phyloP scores from a whole-genome alignment of 2,888 invertebrate genomes.

The Pharmacophagus antenor region DNA sequence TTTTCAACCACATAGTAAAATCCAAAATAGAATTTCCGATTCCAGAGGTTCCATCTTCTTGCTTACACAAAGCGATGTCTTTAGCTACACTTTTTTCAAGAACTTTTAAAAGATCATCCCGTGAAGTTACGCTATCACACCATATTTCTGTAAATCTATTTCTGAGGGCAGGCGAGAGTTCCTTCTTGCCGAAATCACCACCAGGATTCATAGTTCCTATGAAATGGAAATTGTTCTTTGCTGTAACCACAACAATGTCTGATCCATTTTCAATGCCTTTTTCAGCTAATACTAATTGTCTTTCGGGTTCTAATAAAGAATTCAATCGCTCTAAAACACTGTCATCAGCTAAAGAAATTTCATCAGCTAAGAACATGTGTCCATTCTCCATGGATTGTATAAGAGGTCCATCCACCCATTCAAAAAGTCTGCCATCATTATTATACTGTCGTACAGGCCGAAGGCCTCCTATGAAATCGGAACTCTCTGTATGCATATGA shows the following conservation, averaged over 20 bases:
- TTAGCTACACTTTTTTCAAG: slow-evolving; percentile 87
- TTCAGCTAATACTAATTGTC: slow-evolving; percentile 94
- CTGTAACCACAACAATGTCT: slow-evolving; percentile 82
- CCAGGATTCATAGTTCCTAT: slow-evolving; percentile 99
- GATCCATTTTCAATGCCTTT: slow-evolving; percentile 86
- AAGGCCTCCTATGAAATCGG: slow-evolving; percentile 97
- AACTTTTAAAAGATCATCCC: slow-evolving; percentile 89
- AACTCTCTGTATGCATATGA: slow-evolving; percentile 99
- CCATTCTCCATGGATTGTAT: slow-evolving; percentile 95
- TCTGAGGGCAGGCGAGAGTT: slow-evolving; percentile 96
- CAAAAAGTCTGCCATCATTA: slow-evolving; percentile 87
- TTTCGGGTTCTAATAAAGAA: slow-evolving; percentile 95
- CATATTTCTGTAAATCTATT: slow-evolving; percentile 99
- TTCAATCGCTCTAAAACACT: slow-evolving; percentile 98
- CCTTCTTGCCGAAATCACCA: slow-evolving; percentile 99
- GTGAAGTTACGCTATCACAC: slow-evolving; percentile 90
- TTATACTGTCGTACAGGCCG: slow-evolving; percentile 89
- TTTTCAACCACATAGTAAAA: slow-evolving; percentile 89
- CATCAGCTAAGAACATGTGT: slow-evolving; percentile 95
- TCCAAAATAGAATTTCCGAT: slow-evolving; percentile 88
- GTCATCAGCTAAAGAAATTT: slow-evolving; percentile 99
- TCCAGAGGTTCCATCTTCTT: slow-evolving; percentile 76
- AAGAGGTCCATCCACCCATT: slow-evolving; percentile 98
- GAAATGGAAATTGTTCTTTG: slow-evolving; percentile 91
- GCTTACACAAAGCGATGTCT: slow-evolving; percentile 77